These are phyloP conservation scores for Adrianichthys oophorus DNA, from an alignment of 2,797 vertebrate species.

Conservation along the genomic window DNA sequence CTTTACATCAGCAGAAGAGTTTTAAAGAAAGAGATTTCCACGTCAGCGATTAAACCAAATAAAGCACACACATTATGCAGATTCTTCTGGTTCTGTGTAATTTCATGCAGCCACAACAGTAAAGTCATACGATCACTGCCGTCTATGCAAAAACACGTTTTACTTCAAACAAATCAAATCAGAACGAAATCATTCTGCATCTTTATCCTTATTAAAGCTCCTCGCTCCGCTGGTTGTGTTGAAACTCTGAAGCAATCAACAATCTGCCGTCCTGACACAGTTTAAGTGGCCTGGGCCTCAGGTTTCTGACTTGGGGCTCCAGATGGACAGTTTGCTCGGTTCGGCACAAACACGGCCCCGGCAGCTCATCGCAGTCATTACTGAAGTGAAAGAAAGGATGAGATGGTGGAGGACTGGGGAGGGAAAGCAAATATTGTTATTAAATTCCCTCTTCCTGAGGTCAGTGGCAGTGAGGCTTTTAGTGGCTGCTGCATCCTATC, in stretches of 20 bases:
- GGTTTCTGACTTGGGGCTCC: constrained; percentile 48
- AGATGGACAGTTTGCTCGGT: constrained; percentile 50
- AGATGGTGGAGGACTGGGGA: neutral
- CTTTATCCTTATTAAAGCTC: constrained; percentile 61
- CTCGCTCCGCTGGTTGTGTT: constrained; percentile 63
- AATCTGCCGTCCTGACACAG: constrained; percentile 41
- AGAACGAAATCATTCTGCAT: constrained; percentile 38
- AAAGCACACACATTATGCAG: constrained; percentile 17
- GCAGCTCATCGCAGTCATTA: constrained; percentile 29
- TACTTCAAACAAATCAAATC: constrained; percentile 34
- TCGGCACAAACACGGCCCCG: constrained; percentile 45
- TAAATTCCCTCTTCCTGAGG: constrained; percentile 71
- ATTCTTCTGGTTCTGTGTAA: constrained; percentile 12
- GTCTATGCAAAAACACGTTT: constrained; percentile 8
- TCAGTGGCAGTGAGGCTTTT: constrained; percentile 68
- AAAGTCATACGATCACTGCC: too few species aligned
- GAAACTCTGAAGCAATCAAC: constrained; percentile 51
- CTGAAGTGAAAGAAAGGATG: constrained; percentile 45
- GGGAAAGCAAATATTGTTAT: constrained; percentile 60
- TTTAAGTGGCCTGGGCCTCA: constrained; percentile 43
- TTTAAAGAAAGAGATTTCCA: constrained; percentile 38
- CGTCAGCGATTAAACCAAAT: constrained; percentile 18
- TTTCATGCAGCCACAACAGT: neutral
- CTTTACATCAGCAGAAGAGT: constrained; percentile 29
- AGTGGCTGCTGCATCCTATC: constrained; percentile 59